A percentile compares a stretch with the other conserved stretches of the same genome.
phyloP scores from a whole-genome alignment of 2,888 invertebrate genomes.

The Trichacis sp. region DNA sequence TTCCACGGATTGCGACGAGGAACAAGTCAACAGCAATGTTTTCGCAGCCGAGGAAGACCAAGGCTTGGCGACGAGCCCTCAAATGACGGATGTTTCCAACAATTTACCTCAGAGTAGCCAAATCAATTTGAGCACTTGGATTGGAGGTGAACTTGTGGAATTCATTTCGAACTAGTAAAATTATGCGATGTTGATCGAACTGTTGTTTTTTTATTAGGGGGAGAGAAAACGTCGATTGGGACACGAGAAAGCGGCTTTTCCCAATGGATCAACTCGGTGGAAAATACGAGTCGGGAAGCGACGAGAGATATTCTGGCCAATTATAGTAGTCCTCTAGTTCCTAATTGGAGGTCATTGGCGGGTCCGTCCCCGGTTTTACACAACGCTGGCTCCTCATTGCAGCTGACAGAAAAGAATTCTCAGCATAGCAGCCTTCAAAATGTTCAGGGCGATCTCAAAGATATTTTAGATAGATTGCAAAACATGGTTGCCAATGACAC shows the following conservation, averaged over 20 bases:
- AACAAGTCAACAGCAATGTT: slow-evolving; percentile 19
- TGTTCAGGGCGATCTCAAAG: slow-evolving; percentile 77
- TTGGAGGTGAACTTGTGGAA: slow-evolving; percentile 73
- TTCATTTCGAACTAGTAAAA: too few species aligned
- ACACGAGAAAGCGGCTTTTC: slow-evolving; percentile 62
- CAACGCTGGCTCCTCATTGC: slow-evolving; percentile 62
- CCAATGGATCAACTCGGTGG: slow-evolving; percentile 59
- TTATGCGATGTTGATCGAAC: too few species aligned
- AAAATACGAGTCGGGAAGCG: slow-evolving; percentile 37
- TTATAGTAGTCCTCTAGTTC: too few species aligned
- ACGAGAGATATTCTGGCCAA: slow-evolving; percentile 39
- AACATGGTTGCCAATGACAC: slow-evolving; percentile 80
- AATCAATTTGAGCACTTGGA: slow-evolving; percentile 74
- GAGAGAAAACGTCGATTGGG: slow-evolving; percentile 52
- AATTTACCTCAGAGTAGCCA: slow-evolving; percentile 69
- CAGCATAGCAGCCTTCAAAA: slow-evolving; percentile 66
- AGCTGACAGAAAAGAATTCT: slow-evolving; percentile 63
- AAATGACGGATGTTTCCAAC: slow-evolving; percentile 67
- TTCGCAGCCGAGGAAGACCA: slow-evolving; percentile 29
- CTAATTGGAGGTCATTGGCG: slow-evolving; percentile 43
- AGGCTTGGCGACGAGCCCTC: slow-evolving; percentile 21
- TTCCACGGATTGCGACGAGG: slow-evolving; percentile 20
- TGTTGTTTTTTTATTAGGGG: slow-evolving; percentile 53
- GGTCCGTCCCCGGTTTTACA: slow-evolving; percentile 53
- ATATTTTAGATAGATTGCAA: slow-evolving; percentile 78